Evolutionary conservation across 2,888 invertebrate genomes (phyloP).

Genomic region (Erebia palarica): DNA sequence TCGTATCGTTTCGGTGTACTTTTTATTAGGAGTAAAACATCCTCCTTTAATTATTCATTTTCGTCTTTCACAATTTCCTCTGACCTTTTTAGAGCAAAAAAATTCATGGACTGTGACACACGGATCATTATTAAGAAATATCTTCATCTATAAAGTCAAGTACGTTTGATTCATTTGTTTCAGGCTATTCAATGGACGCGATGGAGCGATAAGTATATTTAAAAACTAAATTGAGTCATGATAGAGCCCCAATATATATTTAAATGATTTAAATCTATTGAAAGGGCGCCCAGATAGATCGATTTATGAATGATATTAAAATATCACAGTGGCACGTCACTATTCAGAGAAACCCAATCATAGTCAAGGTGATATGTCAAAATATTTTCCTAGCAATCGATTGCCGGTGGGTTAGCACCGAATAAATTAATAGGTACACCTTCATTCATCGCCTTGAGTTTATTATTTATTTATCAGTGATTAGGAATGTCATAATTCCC

Average conservation of each 20-base stretch:
- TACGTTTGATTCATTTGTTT: not conserved
- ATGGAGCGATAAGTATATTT: slow-evolving; percentile 7
- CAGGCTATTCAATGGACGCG: not conserved
- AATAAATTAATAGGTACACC: slow-evolving; percentile 33
- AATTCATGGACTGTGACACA: not conserved
- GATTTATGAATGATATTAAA: slow-evolving; percentile 24
- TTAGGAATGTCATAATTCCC: slow-evolving; percentile 1
- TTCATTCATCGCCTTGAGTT: slow-evolving; percentile 31
- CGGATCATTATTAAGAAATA: not conserved
- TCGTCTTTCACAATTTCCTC: not conserved
- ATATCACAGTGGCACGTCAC: slow-evolving; percentile 13
- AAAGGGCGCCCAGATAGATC: slow-evolving; percentile 15
- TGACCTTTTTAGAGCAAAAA: not conserved
- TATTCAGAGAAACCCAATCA: slow-evolving; percentile 28
- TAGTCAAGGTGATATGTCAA: slow-evolving; percentile 41
- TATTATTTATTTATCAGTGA: slow-evolving; percentile 37
- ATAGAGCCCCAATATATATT: slow-evolving; percentile 16
- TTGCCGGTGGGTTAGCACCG: slow-evolving; percentile 27
- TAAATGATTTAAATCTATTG: slow-evolving; percentile 17
- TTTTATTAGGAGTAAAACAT: too few species aligned
- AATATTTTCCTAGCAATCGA: slow-evolving; percentile 41
- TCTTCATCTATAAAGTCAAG: not conserved
- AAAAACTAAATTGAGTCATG: slow-evolving; percentile 13
- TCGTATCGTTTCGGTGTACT: too few species aligned
- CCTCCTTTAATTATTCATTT: too few species aligned